Base-by-base conservation (phyloP, 2,888 invertebrate species). In the Xylota sylvarum region DNA sequence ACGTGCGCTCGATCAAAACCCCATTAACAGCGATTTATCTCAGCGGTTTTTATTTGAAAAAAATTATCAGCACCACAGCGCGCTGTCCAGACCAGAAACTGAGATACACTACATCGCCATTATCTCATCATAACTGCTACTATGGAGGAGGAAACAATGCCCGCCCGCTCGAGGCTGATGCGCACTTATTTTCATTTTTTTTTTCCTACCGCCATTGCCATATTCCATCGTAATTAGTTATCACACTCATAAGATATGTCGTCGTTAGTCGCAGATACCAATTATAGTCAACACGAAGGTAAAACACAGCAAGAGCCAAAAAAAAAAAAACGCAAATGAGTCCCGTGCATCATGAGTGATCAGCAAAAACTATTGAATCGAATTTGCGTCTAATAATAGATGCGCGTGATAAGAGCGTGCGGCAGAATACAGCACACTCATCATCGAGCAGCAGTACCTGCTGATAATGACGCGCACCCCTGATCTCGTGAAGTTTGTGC, bases 221-320 rank as follows among this genome's bases (percentile, higher is more conserved):
- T 64, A 32, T 64, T 46, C 56, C 48, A 77, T 56, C 70, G 74
- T 76, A 76, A 80, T 85, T 85, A 80, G 69, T 65, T 84, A 69
- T 84, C 67, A 60, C 46, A 50, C 65, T 64, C 43, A 58, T 67
- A 43, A 73, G 52, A 67, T 78, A 83, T 37, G 40, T 50, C 37
- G 67, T 30, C 58, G 32, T 67, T 43, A 23, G 43, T 32, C 64
- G 80, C 65, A 60, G 60, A 56, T 62, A 79, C 74, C 72, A 80
- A 70, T 70, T 62, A 72, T 30, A 79, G 62, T 56, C 65, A 27
- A 72, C 77, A 55, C 67, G 56, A 76, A 80, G 62, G 60, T 56
- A 62, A 65, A 65, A 50, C 35, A 30, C 27, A 37, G 40, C 23
- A 17, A 43, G n/a, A 14, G 10, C 50, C 30, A 1, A 19, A 27